Evolutionary conservation across 1,140 invertebrate genomes (phyloP).

Genomic region (Batillaria attramentaria): DNA sequence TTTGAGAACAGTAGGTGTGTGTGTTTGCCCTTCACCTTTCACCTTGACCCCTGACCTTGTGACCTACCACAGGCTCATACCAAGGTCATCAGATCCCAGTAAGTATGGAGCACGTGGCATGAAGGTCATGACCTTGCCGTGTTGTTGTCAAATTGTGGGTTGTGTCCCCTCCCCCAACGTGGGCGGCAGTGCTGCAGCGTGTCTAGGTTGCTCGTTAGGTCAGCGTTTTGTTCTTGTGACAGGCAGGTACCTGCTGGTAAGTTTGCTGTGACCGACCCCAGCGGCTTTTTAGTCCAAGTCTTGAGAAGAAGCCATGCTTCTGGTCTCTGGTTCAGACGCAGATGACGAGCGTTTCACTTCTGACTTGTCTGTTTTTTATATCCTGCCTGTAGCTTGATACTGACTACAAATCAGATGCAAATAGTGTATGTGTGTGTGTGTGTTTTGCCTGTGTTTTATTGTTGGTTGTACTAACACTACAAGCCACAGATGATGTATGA

Average conservation of each 20-base stretch:
- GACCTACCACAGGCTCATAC: conserved; percentile 20
- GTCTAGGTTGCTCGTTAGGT: too few relatives aligned
- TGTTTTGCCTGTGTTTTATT: background rate
- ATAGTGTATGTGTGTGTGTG: conserved; percentile 7
- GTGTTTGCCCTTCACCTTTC: background rate
- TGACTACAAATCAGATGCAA: background rate
- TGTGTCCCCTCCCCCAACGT: too few relatives aligned
- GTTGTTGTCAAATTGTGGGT: too few relatives aligned
- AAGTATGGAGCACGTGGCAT: too few relatives aligned
- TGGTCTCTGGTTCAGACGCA: background rate
- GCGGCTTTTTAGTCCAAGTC: too few relatives aligned
- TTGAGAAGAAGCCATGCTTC: too few relatives aligned
- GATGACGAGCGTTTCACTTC: background rate
- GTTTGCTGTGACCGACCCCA: too few relatives aligned
- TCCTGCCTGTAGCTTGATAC: background rate
- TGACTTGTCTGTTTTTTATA: background rate
- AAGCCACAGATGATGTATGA: background rate
- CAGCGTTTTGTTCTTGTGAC: too few relatives aligned
- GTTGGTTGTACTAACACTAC: background rate
- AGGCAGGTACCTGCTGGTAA: too few relatives aligned
- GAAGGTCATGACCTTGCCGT: too few relatives aligned
- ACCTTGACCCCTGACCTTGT: conserved; percentile 4
- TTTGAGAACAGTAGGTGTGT: too few relatives aligned
- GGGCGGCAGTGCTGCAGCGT: too few relatives aligned
- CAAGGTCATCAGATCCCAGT: conserved; percentile 23